Evolutionary conservation across 2,113 vertebrate species (phyloP), one percentile per base, ranked within the genome.

Genomic region (Zeus faber): DNA sequence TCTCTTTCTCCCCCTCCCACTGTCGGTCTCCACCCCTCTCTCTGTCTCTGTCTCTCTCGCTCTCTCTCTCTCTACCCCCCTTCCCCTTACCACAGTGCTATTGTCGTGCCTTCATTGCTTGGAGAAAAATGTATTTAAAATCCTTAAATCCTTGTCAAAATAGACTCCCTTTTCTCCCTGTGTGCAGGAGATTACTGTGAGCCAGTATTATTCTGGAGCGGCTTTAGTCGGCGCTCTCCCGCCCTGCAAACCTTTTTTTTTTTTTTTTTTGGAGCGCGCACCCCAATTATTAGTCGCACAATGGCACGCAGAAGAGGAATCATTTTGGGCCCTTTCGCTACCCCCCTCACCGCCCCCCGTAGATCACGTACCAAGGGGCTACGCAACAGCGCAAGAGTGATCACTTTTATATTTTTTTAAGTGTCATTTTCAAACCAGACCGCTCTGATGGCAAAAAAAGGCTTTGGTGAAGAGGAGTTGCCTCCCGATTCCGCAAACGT

Each of bases 81-180:
- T 48, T 21, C 23, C 20, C 35, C 25, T 8, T 18, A 14, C 17
- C 17, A 18, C 24, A 13, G 10, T 44, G 7, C 29, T 48, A 21
- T 79, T 69, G 81, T 44, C 58, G 41, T 49, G 14, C 53, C 57
- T 67, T 73, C 57, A 43, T 70, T 66, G 60, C 49, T n/a, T 70
- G 70, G 65, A 74, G 69, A 83, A 81, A 18, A 82, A 70, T 77
- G 70, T 72, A 74, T 81, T 82, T 83, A 79, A 78, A 85, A 82
- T 78, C 77, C 75, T 59, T 72, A 79, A 84, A 87, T 77, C 80
- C 77, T 70, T 81, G 77, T 82, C 68, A 77, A 61, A 87, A 77
- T 66, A 55, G 17, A 23, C 44, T 33, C 43, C 27, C 22, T 18
- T 29, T 60, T 82, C 65, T 81, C 74, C 69, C 72, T 76, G 68